Evolutionary conservation across 2,113 vertebrate species (phyloP), one percentile per base, ranked within the genome.

Genomic region (Aspiorhynchus laticeps): DNA sequence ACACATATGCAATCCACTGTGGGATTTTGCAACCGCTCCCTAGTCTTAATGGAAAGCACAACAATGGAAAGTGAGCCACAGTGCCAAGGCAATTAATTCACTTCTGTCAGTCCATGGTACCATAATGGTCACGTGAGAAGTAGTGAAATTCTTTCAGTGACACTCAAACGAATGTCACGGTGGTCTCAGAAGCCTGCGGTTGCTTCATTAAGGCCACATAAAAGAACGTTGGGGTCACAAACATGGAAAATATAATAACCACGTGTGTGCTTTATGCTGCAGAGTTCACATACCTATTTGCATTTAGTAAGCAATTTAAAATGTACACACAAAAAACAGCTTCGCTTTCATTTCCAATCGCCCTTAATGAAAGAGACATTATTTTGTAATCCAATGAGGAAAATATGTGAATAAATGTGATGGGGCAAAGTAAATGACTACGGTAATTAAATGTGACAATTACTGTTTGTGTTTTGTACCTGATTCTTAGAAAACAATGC

Each of bases 11-110:
- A 33, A 76, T 85, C 73, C 69, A 74, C 82, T 28, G 24, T 84
- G 69, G 80, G 65, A 83, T 74, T 84, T 86, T 81, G 87, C 74
- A 75, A 76, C 84, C 43, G 61, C 74, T 87, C 79, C 80, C 31
- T 63, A 43, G 79, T 63, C 73, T 85, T 82, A 80, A 84, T 80
- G 33, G 75, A 81, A 75, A 80, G 75, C 78, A 41, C 67, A 86
- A 87, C 86, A 87, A 73, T 86, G 79, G 43, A 86, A 84, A 48
- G n/a, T 65, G 61, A 86, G 74, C 67, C 83, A 75, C 59, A 61
- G 48, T 63, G 69, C 85, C 69, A 80, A 90, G 87, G 88, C 90
- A 90, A 90, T 89, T 91, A 89, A 90, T 87, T 86, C 69, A 84
- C 51, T 85, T 81, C 83, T 80, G 84, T n/a, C 79, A 87, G 63